Evolutionary conservation across 2,888 invertebrate genomes (phyloP), one percentile per base, ranked within the genome.

Genomic region (Drosophila pegasa): DNA sequence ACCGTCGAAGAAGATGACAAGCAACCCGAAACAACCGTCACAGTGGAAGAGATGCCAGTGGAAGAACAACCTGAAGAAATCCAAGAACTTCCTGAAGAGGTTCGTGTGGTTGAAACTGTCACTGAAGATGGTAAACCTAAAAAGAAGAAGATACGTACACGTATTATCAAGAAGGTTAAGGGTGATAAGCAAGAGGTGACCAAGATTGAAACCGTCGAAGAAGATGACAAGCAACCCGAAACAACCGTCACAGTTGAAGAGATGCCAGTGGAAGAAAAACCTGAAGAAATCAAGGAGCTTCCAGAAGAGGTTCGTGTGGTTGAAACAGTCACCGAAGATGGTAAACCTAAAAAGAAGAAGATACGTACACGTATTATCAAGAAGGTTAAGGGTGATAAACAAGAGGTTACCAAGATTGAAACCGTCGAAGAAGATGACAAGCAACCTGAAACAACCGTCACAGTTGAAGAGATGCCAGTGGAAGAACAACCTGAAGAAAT

Each of bases 381-480:
- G 40, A 70, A 70, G 61, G 57, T 70, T 27, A 66, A 66, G 57
- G 70, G 67, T 10, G 70, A 61, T 43, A 70, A 70, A 7, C 70
- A 70, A 70, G 61, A 70, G 27, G 57, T 70, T n/a, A 70, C 70
- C 35, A 70, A 58, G 52, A 70, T 70, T 10, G 67, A 70, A 70
- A 70, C 67, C n/a, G 43, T 70, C 35, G 70, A 70, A 18, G 70
- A 70, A 38, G 61, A 70, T 31, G 61, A 67, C 25, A 67, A 70
- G 3, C 12, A 55, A 33, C 62, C 66, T 10, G 66, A 66, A 31
- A 66, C 66, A 10, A 66, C 55, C 3, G 66, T 66, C 14, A 66
- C 61, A 10, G 66, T 66, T 0, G 55, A 61, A 35, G 66, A 61
- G 31, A 1, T 51, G 8, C 51, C 45, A 2, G 20, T 56, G 0